phyloP scores from a whole-genome alignment of 2,888 invertebrate species.

The Apocheima hispidaria region DNA sequence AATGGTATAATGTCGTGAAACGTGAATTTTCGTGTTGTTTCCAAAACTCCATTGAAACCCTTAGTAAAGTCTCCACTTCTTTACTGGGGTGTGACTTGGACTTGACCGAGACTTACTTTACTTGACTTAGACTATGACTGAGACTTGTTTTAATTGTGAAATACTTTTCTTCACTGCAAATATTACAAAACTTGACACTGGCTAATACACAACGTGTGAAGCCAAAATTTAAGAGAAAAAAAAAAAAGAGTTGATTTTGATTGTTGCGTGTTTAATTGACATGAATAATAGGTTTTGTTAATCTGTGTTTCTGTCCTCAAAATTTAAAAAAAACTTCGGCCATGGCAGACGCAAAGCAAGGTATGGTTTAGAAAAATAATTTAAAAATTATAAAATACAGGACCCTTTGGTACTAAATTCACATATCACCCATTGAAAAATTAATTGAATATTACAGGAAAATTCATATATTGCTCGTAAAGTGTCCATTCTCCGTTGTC shows the following conservation, averaged over 20 bases:
- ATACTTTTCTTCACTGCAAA: too few species aligned
- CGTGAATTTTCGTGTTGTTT: too few species aligned
- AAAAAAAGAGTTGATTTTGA: neutral
- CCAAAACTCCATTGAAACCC: too few species aligned
- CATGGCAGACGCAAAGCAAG: slow-evolving; percentile 85
- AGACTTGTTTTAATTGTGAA: too few species aligned
- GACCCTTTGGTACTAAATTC: neutral
- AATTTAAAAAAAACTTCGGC: slow-evolving; percentile 52
- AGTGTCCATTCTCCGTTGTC: slow-evolving; percentile 17
- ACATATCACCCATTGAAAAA: neutral
- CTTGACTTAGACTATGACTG: too few species aligned
- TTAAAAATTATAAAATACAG: neutral
- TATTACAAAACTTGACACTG: too few species aligned
- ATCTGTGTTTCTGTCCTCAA: neutral
- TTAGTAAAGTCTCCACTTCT: too few species aligned
- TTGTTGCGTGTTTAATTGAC: neutral
- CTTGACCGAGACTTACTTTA: too few species aligned
- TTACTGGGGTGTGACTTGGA: too few species aligned
- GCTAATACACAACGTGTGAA: neutral
- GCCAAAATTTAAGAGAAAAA: neutral
- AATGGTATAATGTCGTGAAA: too few species aligned
- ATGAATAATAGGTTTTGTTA: neutral
- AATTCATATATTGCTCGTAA: neutral
- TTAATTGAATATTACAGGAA: neutral
- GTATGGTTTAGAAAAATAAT: slow-evolving; percentile 60